Evolutionary conservation across 2,113 vertebrate genomes (phyloP), one percentile per base, ranked within the genome.

Genomic region (Aptenodytes forsteri): DNA sequence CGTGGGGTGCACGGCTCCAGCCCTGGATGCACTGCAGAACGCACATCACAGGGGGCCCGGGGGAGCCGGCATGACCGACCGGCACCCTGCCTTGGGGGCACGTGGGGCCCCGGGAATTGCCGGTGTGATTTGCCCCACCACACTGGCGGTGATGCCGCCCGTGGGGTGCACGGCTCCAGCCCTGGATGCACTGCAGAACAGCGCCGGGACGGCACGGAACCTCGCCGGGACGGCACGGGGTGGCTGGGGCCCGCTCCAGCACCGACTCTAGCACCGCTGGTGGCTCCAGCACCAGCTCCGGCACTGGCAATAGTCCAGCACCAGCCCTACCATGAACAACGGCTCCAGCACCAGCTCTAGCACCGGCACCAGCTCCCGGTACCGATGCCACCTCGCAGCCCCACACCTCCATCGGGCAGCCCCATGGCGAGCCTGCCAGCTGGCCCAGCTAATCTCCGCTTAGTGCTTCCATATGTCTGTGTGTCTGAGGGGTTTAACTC

Each of bases 191-290:
- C 25, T 1, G 4, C 0, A 4, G 69, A 16, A 14, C 13, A 52
- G 30, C 4, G 0, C 11, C 0, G 1, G 80, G 73, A 6, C 0
- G 26, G 73, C 52, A 1, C 0, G 1, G n/a, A n/a, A 14, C 13
- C 56, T 34, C 4, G 0, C 11, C 0, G 1, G 80, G 73, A 6
- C 0, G 26, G 73, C 52, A 1, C 0, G 1, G n/a, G 40, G 49
- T 0, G 21, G 11, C 19, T 64, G 40, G n/a, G 38, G 40, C 42
- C 3, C 10, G 16, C 26, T 49, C 49, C n/a, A 36, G 36, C 29
- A 4, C 13, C 7, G 19, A 13, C 15, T 58, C 7, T 3, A 36
- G n/a, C 4, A 8, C 38, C 7, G 0, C 18, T 7, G 40, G 34
- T 14, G 65, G 47, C 65, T 25, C 49, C 30, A 17, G 77, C 23